Base-by-base conservation (phyloP, 2,797 vertebrate species). In the Eulemur mongoz region DNA sequence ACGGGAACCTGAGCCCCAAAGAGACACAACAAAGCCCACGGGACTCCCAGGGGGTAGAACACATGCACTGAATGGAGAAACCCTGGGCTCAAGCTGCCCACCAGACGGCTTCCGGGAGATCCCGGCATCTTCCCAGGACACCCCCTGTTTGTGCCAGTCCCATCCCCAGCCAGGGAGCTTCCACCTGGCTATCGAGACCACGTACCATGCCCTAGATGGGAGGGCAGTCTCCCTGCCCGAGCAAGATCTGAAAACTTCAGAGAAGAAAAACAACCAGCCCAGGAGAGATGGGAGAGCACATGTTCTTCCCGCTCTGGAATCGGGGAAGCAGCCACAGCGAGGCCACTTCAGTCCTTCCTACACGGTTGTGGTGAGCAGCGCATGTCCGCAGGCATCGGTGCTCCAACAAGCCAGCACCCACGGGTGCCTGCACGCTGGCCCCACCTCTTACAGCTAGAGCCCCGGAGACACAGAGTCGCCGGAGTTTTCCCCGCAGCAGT, bases 221-320 rank as follows among this genome's bases (percentile, higher is more conserved):
- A 20, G 1, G 4, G 13, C 15, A 0, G 25, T 90, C 90, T 75
- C 72, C 20, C 50, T 4, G 4, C 59, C n/a, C 23, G 23, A 76
- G 35, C 25, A 43, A 95, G 45, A 70, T 45, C 84, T 93, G 50
- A 96, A 69, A 35, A 61, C 45, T 78, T 86, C 52, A 72, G 89
- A 94, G 50, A 79, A 35, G 45, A 91, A 65, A 52, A 90, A 63
- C 3, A 38, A 48, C 22, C 57, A n/a, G 63, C 61, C 38, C 6
- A 40, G 15, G 22, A 79, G 17, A 38, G 2, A 23, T 3, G 8
- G 25, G 22, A 8, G 25, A 17, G 35, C 63, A 22, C 11, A 8
- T 48, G 50, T 89, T 73, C 57, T 61, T 15, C 59, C 80, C 72
- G 27, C 18, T 2, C 11, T 23, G n/a, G 84, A 75, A 22, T 40